Evolutionary conservation across 1,140 invertebrate species (phyloP).

Genomic region (Oreohelix idahoensis): DNA sequence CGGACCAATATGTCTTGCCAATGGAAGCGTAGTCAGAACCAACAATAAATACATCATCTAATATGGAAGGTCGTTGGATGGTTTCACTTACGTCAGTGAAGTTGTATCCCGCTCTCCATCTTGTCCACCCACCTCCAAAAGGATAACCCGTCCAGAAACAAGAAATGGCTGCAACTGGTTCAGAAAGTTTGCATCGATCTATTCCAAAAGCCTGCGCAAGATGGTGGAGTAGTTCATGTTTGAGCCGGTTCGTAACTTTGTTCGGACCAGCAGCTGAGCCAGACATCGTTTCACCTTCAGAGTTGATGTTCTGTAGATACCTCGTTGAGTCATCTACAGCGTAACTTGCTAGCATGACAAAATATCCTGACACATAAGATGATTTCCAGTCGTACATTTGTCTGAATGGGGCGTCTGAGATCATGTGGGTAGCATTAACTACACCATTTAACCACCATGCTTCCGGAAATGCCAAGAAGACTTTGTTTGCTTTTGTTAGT

Average conservation of each 20-base stretch:
- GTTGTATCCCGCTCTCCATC: not conserved
- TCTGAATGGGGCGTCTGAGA: not conserved
- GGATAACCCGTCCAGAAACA: constrained; percentile 2
- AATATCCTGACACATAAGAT: not conserved
- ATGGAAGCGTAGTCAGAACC: not conserved
- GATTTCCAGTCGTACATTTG: not conserved
- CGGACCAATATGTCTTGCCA: not conserved
- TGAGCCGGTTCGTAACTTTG: not conserved
- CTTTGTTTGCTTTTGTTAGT: not conserved
- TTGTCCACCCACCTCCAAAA: not conserved
- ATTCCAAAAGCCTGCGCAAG: not conserved
- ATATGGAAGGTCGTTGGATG: not conserved
- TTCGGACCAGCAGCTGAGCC: not conserved
- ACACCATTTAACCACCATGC: not conserved
- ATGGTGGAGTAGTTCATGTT: not conserved
- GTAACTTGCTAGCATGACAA: not conserved
- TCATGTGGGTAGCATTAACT: too few relatives aligned
- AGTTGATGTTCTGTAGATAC: not conserved
- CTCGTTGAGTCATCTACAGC: not conserved
- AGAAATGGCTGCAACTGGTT: not conserved
- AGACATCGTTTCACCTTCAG: not conserved
- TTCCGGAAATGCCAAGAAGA: not conserved
- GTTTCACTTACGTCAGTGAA: not conserved
- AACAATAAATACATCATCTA: constrained; percentile 20
- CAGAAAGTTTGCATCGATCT: not conserved